Conservation (phyloP, 30 jellyfish, hydroid and myxozoan species). For the Hydra vulgaris region DNA sequence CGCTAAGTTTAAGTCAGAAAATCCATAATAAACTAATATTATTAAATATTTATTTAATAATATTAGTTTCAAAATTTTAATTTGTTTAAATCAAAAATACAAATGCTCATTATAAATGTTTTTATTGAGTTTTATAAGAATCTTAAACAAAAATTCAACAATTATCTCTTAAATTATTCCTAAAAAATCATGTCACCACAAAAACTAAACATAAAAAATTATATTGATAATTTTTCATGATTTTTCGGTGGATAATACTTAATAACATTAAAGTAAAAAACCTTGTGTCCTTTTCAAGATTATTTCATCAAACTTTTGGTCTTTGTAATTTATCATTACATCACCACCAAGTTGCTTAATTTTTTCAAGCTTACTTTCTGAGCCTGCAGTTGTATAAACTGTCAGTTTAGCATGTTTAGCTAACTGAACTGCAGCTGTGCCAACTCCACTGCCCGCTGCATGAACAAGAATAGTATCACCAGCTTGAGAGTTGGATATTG, state of each 20-base stretch:
- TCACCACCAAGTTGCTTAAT: slow-evolving; percentile 80
- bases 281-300: slow-evolving; percentile 11
- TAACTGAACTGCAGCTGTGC: slow-evolving; percentile 90
- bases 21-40: no score
- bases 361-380: slow-evolving; percentile 42
- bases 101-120: no score
- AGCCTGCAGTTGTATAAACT: slow-evolving; percentile 82
- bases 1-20: no score
- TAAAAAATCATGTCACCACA: not conserved
- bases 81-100: no score
- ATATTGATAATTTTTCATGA: no score
- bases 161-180: no score
- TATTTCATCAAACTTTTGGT: slow-evolving; percentile 50
- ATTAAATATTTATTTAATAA: no score
- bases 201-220: not conserved
- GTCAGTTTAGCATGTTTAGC: slow-evolving; percentile 45
- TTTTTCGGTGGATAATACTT: not conserved
- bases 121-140: no score
- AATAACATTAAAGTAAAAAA: no score
- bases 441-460: slow-evolving; percentile 99
- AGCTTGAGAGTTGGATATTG: slow-evolving; percentile 40
- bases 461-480: slow-evolving; percentile 66
- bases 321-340: slow-evolving; percentile 64
- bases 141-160: no score
- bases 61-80: no score